Evolutionary conservation across 2,888 invertebrate species (phyloP), one percentile per base, ranked within the genome.

Genomic region (Drosophila glabriapex): DNA sequence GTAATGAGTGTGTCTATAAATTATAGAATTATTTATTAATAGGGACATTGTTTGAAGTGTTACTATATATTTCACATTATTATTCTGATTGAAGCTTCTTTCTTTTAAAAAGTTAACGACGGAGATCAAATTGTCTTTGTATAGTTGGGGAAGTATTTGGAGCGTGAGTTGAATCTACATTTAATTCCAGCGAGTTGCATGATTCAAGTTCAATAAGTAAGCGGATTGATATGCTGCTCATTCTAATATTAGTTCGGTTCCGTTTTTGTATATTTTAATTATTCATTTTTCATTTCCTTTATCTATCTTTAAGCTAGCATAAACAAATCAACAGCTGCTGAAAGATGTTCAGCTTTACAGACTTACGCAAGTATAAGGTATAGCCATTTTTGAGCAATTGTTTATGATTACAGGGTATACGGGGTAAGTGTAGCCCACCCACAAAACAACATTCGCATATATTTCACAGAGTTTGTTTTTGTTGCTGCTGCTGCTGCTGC

Each of bases 401-500:
- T 4, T 14, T 19, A 31, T 22, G 6, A 19, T n/a, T 39, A 19
- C 28, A 50, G 68, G 69, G 68, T 68, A 68, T 68, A 25, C 33
- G 50, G 43, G 59, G 66, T 39, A 61, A 46, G 33, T 54, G 58
- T 39, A 35, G 52, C 65, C 46, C 63, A 73, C 39, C 68, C 73
- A 76, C 68, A 66, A 68, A 66, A 46, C 25, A 9, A 76, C 65
- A 56, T 22, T 76, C 77, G 77, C 72, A 78, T 80, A 80, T 78
- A 78, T 78, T 76, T 78, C 65, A 76, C 77, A 66, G 61, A 70
- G 59, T 80, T 72, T 80, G 80, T 75, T 70, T 70, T 65, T 72
- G 61, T 62, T 76, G 67, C 63, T 68, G 64, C 52, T 70, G 73
- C 52, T 64, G 53, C 50, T 63, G 62, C 89, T 85, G 85, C 52